These are phyloP conservation scores for Ictalurus punctatus DNA, from an alignment of 2,113 vertebrate species.

Conservation along the genomic window DNA sequence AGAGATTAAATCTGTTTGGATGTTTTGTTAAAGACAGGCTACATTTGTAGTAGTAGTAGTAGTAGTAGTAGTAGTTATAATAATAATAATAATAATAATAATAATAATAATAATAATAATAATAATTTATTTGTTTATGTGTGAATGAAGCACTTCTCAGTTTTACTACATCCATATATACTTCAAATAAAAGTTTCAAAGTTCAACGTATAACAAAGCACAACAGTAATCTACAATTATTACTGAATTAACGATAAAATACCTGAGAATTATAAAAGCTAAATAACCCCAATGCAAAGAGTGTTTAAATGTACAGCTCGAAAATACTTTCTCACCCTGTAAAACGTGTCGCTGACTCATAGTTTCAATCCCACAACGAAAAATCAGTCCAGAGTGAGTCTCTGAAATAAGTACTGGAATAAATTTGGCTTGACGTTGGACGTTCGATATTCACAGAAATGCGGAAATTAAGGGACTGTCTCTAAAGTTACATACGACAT, in stretches of 20 bases:
- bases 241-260: not conserved
- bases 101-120: not conserved
- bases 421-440: too few species aligned
- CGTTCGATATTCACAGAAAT: too few species aligned
- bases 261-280: not conserved
- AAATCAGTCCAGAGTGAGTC: not conserved
- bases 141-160: too few species aligned
- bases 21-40: not conserved
- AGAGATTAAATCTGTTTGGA: not conserved
- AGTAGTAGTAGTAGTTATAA: not conserved
- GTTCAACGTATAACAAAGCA: not conserved
- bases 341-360: conserved; percentile 84
- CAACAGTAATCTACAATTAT: not conserved
- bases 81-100: not conserved
- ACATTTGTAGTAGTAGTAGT: too few species aligned
- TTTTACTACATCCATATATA: not conserved
- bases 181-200: not conserved
- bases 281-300: not conserved
- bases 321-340: conserved; percentile 74
- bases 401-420: not conserved
- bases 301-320: not conserved
- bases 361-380: conserved; percentile 20
- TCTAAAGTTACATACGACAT: too few species aligned
- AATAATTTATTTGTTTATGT: not conserved
- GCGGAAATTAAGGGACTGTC: too few species aligned